Base-by-base conservation (phyloP, 1,140 invertebrate species). In the Oedothorax gibbosus region DNA sequence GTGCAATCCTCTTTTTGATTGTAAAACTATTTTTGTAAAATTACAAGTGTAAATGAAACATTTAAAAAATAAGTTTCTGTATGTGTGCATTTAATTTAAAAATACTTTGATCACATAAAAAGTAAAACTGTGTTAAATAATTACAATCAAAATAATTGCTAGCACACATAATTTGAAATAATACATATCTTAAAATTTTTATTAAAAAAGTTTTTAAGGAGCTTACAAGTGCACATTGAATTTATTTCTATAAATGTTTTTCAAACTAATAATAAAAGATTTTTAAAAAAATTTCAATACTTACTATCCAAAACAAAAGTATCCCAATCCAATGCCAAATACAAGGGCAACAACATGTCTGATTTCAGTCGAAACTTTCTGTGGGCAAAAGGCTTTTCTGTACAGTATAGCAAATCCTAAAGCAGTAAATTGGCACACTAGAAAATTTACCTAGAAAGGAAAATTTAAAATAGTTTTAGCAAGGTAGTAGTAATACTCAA, bases 281-380 rank as follows among this genome's bases (percentile, higher is more conserved):
- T 71, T 71, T 53, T 18, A 71, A n/a, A 18, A 14, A 20, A 2
- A 73, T 35, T 2, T 65, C 0, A 0, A 82, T 82, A 92, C 93
- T 94, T 93, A 95, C 93, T 93, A 93, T 91, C 96, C 96, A 91
- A 96, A 97, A 90, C 95, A 96, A 90, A 97, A 96, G 91, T 95
- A 96, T 86, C 94, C 94, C 88, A 96, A 93, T 81, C 92, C 89
- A 87, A 96, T 91, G 72, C 96, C 96, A 89, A 95, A 91, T 68
- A 93, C 88, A 57, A 96, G 92, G 83, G 94, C 94, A 88, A 95
- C 94, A 76, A 91, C 91, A 91, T 96, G 95, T 88, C 95, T 92
- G 83, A 93, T 92, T 66, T 92, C 92, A 85, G 93, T 91, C 73
- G 93, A 92, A 76, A 93, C 93, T 85, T 91, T 91, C 5, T 90